Evolutionary conservation across 37 sponge, comb jelly and placozoan species (phyloP), one percentile per base, ranked within the genome.

Genomic region (Cliona cf. orientalis): DNA sequence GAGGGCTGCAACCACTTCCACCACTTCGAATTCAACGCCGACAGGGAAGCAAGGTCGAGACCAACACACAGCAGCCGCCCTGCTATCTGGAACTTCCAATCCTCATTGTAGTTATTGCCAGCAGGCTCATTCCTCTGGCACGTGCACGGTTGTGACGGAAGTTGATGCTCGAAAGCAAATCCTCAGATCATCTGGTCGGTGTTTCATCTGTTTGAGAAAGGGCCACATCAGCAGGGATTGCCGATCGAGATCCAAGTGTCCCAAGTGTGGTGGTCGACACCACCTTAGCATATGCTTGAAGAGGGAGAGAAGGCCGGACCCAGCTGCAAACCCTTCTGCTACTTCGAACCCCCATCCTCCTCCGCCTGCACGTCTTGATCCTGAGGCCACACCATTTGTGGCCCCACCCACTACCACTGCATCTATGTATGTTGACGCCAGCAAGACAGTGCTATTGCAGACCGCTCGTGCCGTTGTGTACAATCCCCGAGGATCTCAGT

Each of bases 211-310:
- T 32, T 33, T 80, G 7, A 62, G 81, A 2, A 45, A 40, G 31
- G 76, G 76, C 36, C 87, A 87, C 67, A 39, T 87, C 3, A 40
- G 59, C 14, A 67, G 81, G 0, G 58, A 73, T 46, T 80, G 87
- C 39, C 66, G 57, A 40, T 74, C 76, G 2, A 34, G 40, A 1
- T 2, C 7, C 14, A 80, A 60, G 40, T 87, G 87, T 42, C 58
- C 5, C 1, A 34, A 41, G 17, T 87, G 87, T 36, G 26, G 40
- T 36, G 81, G 76, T 1, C 34, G 39, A 28, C 87, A 87, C 57
- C 87, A 87, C 76, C 38, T 42, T 32, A 44, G 53, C 28, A 80
- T 87, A 33, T 86, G 86, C 68, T 31, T 44, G 11, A 72, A 23
- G 53, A 72, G 26, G 9, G n/a, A 3, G 19, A 26, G 29, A 4